Evolutionary conservation across 2,888 invertebrate genomes (phyloP).

Genomic region (Acrobasis repandana): DNA sequence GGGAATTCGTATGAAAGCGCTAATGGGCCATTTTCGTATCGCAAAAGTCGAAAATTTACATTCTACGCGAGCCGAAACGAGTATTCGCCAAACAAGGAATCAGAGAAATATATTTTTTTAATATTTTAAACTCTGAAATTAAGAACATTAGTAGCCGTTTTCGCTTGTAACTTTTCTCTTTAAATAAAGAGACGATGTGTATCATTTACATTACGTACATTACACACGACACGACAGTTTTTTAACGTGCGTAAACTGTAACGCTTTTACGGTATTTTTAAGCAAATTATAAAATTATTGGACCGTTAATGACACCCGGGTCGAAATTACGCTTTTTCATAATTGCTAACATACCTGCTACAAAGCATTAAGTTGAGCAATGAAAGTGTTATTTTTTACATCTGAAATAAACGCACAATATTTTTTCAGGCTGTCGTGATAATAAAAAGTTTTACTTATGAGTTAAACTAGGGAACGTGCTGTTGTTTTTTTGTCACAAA

Average conservation of each 20-base stretch:
- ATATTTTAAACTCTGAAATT: conserved; percentile 10
- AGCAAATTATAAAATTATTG: conserved; percentile 35
- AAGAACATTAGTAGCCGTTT: background rate
- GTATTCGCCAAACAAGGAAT: conserved; percentile 9
- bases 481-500: background rate
- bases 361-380: conserved; percentile 8
- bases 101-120: background rate
- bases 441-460: background rate
- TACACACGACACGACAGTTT: conserved; percentile 8
- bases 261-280: conserved; percentile 6
- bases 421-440: background rate
- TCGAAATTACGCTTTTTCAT: conserved; percentile 28
- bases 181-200: conserved; percentile 12
- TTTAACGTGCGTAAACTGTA: background rate
- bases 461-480: background rate
- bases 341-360: conserved; percentile 13
- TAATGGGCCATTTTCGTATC: conserved; percentile 16
- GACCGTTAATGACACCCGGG: conserved; percentile 32
- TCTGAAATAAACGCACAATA: background rate
- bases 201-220: background rate
- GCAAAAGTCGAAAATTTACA: conserved; percentile 19
- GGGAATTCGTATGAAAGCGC: conserved; percentile 5
- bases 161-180: background rate
- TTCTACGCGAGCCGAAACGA: conserved; percentile 8
- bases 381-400: conserved; percentile 1